Evolutionary conservation across 2,888 invertebrate species (phyloP), one percentile per base, ranked within the genome.

Genomic region (Anorthoa munda): DNA sequence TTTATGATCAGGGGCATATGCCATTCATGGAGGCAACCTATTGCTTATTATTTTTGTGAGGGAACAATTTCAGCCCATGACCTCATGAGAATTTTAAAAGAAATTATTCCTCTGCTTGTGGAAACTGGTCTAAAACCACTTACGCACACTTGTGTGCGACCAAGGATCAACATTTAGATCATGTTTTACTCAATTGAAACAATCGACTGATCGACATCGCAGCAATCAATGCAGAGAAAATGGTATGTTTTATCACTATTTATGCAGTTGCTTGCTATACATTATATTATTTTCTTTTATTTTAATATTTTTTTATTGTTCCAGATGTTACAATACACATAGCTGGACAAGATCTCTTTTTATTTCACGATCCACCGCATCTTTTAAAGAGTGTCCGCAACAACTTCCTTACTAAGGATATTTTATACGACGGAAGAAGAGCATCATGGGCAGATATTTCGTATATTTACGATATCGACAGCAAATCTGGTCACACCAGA

Each of bases 191-290:
- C 17, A 61, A 1, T 21, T 61, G 21, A 61, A 61, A 45, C 18
- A 63, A 63, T 63, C 63, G 0, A 63, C 63, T 26, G 48, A 4
- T 26, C 63, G 13, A n/a, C 18, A 15, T 63, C 48, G 48, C 48
- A 63, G 26, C 18, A 26, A 48, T 63, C 23, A 63, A 63, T n/a
- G 26, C 63, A 63, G 63, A 63, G 26, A 48, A 63, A 63, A 63
- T 48, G 61, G 23, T 63, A 21, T n/a, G n/a, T n/a, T n/a, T n/a
- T 63, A 17, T 48, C 11, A 23, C 17, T 48, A 63, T 26, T 48
- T 48, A 26, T 26, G 26, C 26, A 26, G 26, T 26, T 26, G 26
- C n/a, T n/a, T n/a, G n/a, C n/a, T n/a, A n/a, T n/a, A n/a, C n/a
- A n/a, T n/a, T n/a, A n/a, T n/a, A n/a, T n/a, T n/a, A n/a, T n/a